Conservation (phyloP, 2,113 vertebrate species). For the Polypterus senegalus region DNA sequence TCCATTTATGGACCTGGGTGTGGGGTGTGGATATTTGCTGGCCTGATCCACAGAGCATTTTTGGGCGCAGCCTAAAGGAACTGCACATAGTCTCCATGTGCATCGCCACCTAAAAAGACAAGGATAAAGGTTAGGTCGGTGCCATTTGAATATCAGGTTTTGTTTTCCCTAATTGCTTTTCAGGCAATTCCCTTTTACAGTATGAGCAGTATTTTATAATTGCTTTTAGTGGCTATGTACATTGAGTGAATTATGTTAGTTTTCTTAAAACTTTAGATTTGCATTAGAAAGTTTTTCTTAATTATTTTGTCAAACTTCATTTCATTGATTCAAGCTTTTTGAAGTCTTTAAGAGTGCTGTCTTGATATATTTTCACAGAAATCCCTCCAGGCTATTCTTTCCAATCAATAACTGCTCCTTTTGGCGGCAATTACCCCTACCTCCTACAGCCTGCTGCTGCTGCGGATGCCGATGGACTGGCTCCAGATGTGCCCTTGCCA, state of each 20-base stretch:
- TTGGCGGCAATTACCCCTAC: conserved; percentile 70
- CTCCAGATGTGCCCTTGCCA: conserved; percentile 49
- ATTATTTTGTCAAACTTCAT: conserved; percentile 26
- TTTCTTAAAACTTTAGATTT: conserved; percentile 26
- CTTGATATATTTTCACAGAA: conserved; percentile 46
- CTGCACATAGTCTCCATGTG: too few species aligned
- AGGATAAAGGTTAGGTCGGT: too few species aligned
- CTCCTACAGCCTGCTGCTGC: conserved; percentile 59
- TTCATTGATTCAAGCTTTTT: conserved; percentile 15
- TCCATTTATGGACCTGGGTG: too few species aligned
- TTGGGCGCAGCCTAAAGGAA: too few species aligned
- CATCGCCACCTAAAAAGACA: too few species aligned
- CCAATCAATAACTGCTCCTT: conserved; percentile 68
- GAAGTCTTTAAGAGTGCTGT: conserved; percentile 15
- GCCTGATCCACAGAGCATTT: too few species aligned
- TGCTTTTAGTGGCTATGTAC: too few species aligned
- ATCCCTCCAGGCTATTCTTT: conserved; percentile 74
- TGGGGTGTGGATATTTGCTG: too few species aligned
- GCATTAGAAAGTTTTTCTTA: conserved; percentile 24
- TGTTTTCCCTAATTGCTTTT: too few species aligned
- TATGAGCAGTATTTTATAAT: too few species aligned
- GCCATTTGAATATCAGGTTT: too few species aligned
- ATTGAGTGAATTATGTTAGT: neutral
- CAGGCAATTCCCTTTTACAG: too few species aligned
- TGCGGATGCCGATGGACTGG: conserved; percentile 51